Evolutionary conservation across 2,113 vertebrate genomes (phyloP).

Genomic region (Tachysurus fulvidraco): DNA sequence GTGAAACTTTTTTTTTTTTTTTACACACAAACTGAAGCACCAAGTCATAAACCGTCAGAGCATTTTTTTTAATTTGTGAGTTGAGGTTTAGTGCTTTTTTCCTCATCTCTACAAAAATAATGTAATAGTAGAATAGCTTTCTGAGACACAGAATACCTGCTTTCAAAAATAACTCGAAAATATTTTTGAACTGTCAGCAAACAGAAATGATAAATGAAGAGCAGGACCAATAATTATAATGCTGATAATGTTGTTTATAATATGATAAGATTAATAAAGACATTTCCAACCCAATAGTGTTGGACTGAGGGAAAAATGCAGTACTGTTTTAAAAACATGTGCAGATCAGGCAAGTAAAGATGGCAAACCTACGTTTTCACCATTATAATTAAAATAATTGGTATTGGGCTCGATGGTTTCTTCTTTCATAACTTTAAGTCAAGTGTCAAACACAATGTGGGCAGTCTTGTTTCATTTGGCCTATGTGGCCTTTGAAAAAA

Average conservation of each 20-base stretch:
- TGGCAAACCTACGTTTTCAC: too few species aligned
- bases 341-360: too few species aligned
- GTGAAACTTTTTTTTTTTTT: too few species aligned
- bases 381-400: too few species aligned
- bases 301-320: not conserved
- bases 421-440: too few species aligned
- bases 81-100: not conserved
- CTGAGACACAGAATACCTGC: not conserved
- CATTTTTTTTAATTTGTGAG: not conserved
- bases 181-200: not conserved
- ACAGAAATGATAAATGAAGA: not conserved
- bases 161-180: not conserved
- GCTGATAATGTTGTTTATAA: not conserved
- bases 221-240: not conserved
- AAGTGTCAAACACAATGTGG: too few species aligned
- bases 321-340: not conserved
- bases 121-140: too few species aligned
- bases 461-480: too few species aligned
- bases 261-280: not conserved
- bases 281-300: not conserved
- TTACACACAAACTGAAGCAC: too few species aligned
- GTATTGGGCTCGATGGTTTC: too few species aligned
- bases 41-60: too few species aligned
- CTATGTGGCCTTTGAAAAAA: too few species aligned
- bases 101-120: not conserved